phyloP scores from a whole-genome alignment of 30 jellyfish, hydroid and myxozoan species.

The Cassiopea xamachana region DNA sequence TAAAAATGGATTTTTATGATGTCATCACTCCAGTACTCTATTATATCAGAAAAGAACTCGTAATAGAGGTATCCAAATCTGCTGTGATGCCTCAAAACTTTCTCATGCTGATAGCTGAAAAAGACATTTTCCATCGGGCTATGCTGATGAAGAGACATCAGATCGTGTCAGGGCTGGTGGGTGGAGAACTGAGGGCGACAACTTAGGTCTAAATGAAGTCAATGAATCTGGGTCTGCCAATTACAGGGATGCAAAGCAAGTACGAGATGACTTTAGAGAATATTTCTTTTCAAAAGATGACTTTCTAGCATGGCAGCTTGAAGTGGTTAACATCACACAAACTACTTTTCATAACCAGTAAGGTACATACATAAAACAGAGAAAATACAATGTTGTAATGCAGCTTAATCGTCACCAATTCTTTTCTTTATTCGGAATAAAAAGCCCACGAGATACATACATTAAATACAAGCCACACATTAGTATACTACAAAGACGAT shows the following conservation, averaged over 20 bases:
- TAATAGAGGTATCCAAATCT: conserved; percentile 49
- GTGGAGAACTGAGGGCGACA: not conserved
- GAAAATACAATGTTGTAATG: not conserved
- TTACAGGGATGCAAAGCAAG: conserved; percentile 72
- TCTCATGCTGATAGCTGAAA: not conserved
- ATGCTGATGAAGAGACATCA: not conserved
- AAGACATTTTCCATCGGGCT: not conserved
- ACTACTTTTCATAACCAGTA: not conserved
- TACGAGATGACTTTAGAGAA: conserved; percentile 74
- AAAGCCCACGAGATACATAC: too few species aligned
- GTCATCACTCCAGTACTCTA: too few species aligned
- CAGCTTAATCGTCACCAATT: not conserved
- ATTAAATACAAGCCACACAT: too few species aligned
- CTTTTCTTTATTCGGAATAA: too few species aligned
- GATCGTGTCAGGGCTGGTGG: not conserved
- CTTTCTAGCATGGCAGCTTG: conserved; percentile 65
- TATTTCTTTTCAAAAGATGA: conserved; percentile 63
- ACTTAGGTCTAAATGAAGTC: not conserved
- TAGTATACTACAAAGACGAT: too few species aligned
- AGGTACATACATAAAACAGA: not conserved
- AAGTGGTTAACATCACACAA: not conserved
- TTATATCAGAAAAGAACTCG: conserved; percentile 25
- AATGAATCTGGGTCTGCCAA: conserved; percentile 48
- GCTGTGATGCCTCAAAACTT: conserved; percentile 57
- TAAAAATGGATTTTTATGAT: too few species aligned